Evolutionary conservation across 2,888 invertebrate genomes (phyloP).

Genomic region (Drosophila multiciliata): DNA sequence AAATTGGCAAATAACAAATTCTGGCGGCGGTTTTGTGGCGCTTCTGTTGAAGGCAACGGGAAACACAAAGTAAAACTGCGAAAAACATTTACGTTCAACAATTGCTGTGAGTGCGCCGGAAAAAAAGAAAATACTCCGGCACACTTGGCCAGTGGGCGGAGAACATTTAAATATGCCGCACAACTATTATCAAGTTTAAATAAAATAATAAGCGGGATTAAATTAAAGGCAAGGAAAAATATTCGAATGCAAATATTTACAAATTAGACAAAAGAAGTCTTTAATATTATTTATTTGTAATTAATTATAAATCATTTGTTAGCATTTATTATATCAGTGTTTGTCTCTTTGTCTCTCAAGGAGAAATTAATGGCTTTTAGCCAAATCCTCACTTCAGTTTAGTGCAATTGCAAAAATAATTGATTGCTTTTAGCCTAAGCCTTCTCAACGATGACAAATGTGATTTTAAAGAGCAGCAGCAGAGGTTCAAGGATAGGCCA

Average conservation of each 20-base stretch:
- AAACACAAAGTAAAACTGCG: conserved; percentile 48
- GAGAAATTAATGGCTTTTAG: conserved; percentile 13
- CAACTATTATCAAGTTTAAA: not conserved
- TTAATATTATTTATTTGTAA: not conserved
- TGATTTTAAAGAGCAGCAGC: not conserved
- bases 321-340: conserved; percentile 3
- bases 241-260: not conserved
- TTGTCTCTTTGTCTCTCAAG: not conserved
- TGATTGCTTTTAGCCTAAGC: conserved; percentile 6
- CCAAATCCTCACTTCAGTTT: not conserved
- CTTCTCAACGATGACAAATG: conserved; percentile 10
- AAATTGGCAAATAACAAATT: conserved; percentile 35
- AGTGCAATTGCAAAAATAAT: conserved; percentile 17
- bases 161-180: not conserved
- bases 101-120: conserved; percentile 33
- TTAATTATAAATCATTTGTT: conserved; percentile 6
- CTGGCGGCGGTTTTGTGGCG: conserved; percentile 40
- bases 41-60: conserved; percentile 31
- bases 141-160: not conserved
- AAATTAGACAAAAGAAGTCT: not conserved
- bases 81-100: conserved; percentile 55
- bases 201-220: not conserved
- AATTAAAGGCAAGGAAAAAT: not conserved
- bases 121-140: not conserved
- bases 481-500: not conserved